A percentile compares a stretch with the other conserved stretches of the same genome.
Evolutionary conservation across 64 coral and sea anemone species (phyloP).

Genomic region (Acropora tenuis): DNA sequence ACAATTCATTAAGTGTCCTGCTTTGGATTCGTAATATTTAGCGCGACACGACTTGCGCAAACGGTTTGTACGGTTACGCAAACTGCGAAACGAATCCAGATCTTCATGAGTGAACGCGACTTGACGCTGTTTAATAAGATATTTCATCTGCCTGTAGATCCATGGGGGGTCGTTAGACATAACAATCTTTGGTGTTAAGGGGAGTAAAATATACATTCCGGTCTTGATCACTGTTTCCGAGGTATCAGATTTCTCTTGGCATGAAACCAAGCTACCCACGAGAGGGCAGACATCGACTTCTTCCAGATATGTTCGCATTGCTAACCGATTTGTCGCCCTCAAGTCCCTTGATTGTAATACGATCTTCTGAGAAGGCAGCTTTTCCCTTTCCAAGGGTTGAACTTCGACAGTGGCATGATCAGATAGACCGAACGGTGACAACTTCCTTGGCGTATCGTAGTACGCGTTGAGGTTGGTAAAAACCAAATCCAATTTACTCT

Average conservation of each 20-base stretch:
- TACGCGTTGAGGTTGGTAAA: background rate
- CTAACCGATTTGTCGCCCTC: background rate
- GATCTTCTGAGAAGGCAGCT: no score
- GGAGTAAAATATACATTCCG: slow-evolving; percentile 10
- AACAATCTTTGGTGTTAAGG: slow-evolving; percentile 4
- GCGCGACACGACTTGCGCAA: slow-evolving; percentile 48
- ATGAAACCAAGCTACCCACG: background rate
- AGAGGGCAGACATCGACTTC: slow-evolving; percentile 9
- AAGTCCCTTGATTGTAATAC: slow-evolving; percentile 6
- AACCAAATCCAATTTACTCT: no score
- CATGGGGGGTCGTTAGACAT: slow-evolving; percentile 35
- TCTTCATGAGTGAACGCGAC: background rate
- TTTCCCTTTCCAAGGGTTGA: no score
- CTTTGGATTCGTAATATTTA: slow-evolving; percentile 54
- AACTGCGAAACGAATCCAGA: no score
- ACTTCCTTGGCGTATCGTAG: no score
- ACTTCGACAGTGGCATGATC: no score
- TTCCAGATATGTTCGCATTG: slow-evolving; percentile 11
- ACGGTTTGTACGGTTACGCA: slow-evolving; percentile 20
- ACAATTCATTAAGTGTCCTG: no score
- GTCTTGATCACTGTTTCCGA: slow-evolving; percentile 42
- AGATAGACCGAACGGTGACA: background rate
- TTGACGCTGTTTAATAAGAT: no score
- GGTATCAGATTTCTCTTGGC: background rate
- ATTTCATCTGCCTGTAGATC: no score